Conservation (phyloP, 1,140 invertebrate genomes). For the Contarinia nasturtii region DNA sequence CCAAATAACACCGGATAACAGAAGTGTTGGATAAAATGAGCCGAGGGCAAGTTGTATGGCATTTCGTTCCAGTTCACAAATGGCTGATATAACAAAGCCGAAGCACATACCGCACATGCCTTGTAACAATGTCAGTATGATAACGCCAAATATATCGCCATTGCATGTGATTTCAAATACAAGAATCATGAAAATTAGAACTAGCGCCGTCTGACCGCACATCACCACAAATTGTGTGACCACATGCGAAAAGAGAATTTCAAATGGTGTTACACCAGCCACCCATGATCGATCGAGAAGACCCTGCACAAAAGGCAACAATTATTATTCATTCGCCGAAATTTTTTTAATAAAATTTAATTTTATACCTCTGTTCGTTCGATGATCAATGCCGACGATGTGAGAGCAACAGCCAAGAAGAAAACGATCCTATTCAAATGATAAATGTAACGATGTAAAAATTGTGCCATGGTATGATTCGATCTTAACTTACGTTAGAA, state of each 20-base stretch:
- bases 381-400: constrained; percentile 76
- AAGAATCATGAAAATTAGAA: constrained; percentile 76
- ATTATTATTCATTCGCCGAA: constrained; percentile 1
- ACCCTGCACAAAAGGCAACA: constrained; percentile 33
- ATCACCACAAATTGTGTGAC: constrained; percentile 86
- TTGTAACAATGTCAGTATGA: constrained; percentile 66
- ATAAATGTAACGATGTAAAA: constrained; percentile 3
- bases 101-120: constrained; percentile 90
- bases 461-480: background rate
- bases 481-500: constrained; percentile 54
- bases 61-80: constrained; percentile 80
- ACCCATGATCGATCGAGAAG: constrained; percentile 79
- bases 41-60: constrained; percentile 86
- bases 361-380: constrained; percentile 45
- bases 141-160: constrained; percentile 65
- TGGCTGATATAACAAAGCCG: constrained; percentile 80
- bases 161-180: constrained; percentile 74
- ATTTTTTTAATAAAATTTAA: constrained; percentile 7
- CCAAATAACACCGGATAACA: constrained; percentile 82
- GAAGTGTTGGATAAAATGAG: constrained; percentile 82
- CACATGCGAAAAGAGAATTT: constrained; percentile 82
- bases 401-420: constrained; percentile 83
- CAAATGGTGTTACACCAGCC: constrained; percentile 65
- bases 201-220: constrained; percentile 73
- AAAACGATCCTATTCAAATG: constrained; percentile 65